A percentile compares a stretch with the other conserved stretches of the same genome.
Evolutionary conservation across 2,113 vertebrate genomes (phyloP).

Genomic region (Genyomyrus donnyi): DNA sequence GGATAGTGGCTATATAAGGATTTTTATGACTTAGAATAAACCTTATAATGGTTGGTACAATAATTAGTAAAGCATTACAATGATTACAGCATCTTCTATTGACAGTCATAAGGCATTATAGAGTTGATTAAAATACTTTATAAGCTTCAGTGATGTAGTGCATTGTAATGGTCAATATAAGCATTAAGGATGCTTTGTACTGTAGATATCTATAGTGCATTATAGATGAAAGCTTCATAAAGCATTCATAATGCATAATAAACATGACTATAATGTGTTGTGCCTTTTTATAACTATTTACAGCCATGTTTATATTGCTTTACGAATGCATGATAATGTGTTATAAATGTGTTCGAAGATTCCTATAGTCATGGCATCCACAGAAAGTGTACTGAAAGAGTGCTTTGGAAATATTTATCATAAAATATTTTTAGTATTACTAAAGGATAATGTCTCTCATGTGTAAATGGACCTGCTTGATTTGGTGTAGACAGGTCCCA

Average conservation of each 20-base stretch:
- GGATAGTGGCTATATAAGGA: not conserved
- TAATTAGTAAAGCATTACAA: not conserved
- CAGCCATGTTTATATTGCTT: not conserved
- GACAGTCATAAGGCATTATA: not conserved
- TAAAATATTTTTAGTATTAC: not conserved
- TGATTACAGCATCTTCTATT: not conserved
- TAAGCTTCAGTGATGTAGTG: not conserved
- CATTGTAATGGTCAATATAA: not conserved
- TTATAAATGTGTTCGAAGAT: not conserved
- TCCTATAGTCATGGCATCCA: not conserved
- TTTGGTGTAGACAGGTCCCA: not conserved
- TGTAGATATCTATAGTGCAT: not conserved
- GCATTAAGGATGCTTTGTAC: not conserved
- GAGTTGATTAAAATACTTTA: not conserved
- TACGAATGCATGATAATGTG: not conserved
- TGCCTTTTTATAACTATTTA: not conserved
- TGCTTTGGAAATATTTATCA: not conserved
- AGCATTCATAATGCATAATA: not conserved
- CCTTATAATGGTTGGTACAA: not conserved
- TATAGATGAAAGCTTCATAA: not conserved
- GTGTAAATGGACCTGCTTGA: not conserved
- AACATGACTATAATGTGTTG: not conserved
- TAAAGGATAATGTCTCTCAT: not conserved
- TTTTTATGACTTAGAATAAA: not conserved
- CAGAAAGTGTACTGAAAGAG: not conserved